A percentile compares a stretch with the other conserved stretches of the same genome.
Evolutionary conservation across 2,113 vertebrate genomes (phyloP).

Genomic region (Bolborhynchus lineola): DNA sequence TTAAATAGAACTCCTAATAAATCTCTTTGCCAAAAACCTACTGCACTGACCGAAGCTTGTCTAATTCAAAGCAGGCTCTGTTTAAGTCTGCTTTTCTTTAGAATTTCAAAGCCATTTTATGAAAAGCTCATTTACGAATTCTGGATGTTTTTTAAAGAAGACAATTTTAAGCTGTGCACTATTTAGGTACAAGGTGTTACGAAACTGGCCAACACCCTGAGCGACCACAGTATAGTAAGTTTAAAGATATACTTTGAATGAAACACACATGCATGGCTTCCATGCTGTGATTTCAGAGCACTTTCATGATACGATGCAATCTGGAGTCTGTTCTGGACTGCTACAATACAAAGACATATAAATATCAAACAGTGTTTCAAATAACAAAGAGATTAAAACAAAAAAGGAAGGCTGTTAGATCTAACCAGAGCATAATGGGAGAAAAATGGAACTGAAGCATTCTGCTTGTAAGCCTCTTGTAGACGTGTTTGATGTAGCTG

Average conservation of each 20-base stretch:
- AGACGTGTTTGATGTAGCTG: background rate
- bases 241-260: background rate
- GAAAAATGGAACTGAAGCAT: background rate
- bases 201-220: background rate
- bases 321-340: background rate
- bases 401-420: background rate
- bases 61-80: slow-evolving; percentile 15
- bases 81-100: background rate
- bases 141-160: background rate
- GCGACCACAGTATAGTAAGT: background rate
- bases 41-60: background rate
- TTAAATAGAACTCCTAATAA: slow-evolving; percentile 1
- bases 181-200: background rate
- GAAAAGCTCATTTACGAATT: background rate
- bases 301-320: background rate
- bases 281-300: background rate
- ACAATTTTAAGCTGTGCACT: background rate
- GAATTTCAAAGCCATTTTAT: slow-evolving; percentile 6
- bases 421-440: background rate
- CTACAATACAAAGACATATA: background rate
- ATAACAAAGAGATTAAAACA: background rate
- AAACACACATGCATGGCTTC: background rate
- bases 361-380: background rate
- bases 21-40: background rate
- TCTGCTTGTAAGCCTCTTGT: background rate